A percentile compares a stretch with the other conserved stretches of the same genome.
Evolutionary conservation across 2,888 invertebrate species (phyloP).

Genomic region (Monopis laevigella): DNA sequence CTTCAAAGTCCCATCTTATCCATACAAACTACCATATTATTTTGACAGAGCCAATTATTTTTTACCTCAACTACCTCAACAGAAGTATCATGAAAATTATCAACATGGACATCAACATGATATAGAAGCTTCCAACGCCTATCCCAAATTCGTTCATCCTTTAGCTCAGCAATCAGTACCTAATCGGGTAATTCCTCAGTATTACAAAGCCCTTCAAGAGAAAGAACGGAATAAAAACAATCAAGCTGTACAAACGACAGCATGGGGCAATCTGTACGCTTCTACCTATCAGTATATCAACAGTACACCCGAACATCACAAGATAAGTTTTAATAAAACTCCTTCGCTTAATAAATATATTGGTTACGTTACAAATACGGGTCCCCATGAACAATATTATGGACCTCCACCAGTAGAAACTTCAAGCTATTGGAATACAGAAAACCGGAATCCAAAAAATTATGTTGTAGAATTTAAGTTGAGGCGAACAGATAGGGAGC

Average conservation of each 20-base stretch:
- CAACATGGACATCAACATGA: slow-evolving; percentile 23
- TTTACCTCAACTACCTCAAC: background rate
- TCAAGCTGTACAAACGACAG: slow-evolving; percentile 27
- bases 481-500: slow-evolving; percentile 66
- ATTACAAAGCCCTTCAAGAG: slow-evolving; percentile 20
- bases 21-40: slow-evolving; percentile 23
- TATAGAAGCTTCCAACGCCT: slow-evolving; percentile 16
- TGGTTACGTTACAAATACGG: slow-evolving; percentile 27
- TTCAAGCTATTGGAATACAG: slow-evolving; percentile 32
- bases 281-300: slow-evolving; percentile 46
- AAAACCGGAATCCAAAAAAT: slow-evolving; percentile 24
- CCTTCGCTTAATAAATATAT: slow-evolving; percentile 27
- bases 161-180: slow-evolving; percentile 15
- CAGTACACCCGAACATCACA: slow-evolving; percentile 25
- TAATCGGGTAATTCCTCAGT: slow-evolving; percentile 19
- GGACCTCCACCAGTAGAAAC: slow-evolving; percentile 51
- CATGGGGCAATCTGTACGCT: slow-evolving; percentile 50
- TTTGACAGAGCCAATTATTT: slow-evolving; percentile 19
- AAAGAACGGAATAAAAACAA: slow-evolving; percentile 20
- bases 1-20: slow-evolving; percentile 9
- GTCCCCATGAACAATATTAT: slow-evolving; percentile 47
- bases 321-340: slow-evolving; percentile 22
- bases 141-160: slow-evolving; percentile 14
- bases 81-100: slow-evolving; percentile 15
- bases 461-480: slow-evolving; percentile 54